Base-by-base conservation (phyloP, 2,113 vertebrate genomes). In the Corvus hawaiiensis region DNA sequence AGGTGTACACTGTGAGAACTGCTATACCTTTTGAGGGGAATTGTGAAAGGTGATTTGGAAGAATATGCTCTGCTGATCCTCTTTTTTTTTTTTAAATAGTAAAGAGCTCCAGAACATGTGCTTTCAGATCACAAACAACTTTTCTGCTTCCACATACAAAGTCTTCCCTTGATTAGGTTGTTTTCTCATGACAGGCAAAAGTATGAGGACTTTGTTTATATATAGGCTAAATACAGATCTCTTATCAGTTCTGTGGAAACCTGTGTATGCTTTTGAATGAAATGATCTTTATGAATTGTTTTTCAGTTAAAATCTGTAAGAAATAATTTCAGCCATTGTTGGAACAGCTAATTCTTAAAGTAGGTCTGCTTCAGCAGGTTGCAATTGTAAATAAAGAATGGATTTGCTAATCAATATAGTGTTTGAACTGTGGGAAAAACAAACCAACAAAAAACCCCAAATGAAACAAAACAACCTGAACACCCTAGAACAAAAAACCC, bases 401-500 rank as follows among this genome's bases (percentile, higher is more conserved):
- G 20, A 33, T 83, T 78, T 84, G 24, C 9, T 71, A 52, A 51
- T 84, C 26, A 59, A 10, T 51, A 35, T 27, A 37, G 20, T 27
- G 28, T 61, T 94, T 74, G 16, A 74, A 67, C 33, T 92, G 46
- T 35, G n/a, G 12, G 21, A 13, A 69, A 48, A 48, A 56, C 32
- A 43, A 49, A 73, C 4, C 21, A 62, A 61, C 6, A 13, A 39
- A 49, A 59, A n/a, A 6, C 1, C 4, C 6, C 11, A 30, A 35
- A 74, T 18, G 26, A 72, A 13, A 21, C 44, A 26, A 68, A 21
- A 15, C 21, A 7, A 43, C 27, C 6, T 33, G n/a, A 71, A 27
- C 2, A 0, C 13, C 13, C 8, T 63, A 18, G 11, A 61, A 18
- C 13, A 30, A 33, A 55, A 59, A 39, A 3, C 1, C 2, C 5